These are phyloP conservation scores for Dendrocopos noguchii DNA, from an alignment of 2,113 vertebrate genomes.

Conservation along the genomic window DNA sequence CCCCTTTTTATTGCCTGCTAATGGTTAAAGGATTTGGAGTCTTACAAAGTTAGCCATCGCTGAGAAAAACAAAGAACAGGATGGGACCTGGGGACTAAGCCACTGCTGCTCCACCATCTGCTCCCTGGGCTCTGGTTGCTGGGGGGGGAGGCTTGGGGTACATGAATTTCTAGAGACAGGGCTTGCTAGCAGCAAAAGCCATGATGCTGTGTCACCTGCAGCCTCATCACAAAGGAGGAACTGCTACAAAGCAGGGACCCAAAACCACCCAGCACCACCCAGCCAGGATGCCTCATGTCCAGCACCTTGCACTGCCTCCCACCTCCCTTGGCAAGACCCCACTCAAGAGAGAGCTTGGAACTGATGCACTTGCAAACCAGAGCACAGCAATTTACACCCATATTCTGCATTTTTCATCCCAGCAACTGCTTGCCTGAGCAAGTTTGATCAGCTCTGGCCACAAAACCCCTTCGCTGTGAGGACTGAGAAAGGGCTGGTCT, in stretches of 20 bases:
- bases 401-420: neutral
- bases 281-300: neutral
- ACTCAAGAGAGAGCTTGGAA: neutral
- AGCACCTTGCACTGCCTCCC: accelerated
- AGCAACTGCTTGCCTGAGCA: neutral
- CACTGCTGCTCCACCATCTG: neutral
- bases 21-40: neutral
- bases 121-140: neutral
- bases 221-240: neutral
- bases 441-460: neutral
- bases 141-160: neutral
- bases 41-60: neutral
- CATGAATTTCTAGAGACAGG: neutral
- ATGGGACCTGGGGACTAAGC: neutral
- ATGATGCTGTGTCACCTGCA: neutral
- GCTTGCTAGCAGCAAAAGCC: neutral
- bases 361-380: neutral
- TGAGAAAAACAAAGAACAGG: neutral
- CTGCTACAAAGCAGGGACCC: neutral
- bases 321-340: neutral
- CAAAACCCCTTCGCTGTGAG: accelerated
- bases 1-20: constrained; percentile 49
- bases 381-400: neutral
- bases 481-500: neutral
- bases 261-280: neutral